Evolutionary conservation across 2,797 vertebrate genomes (phyloP), one percentile per base, ranked within the genome.

Genomic region (Corythornis leucogaster): DNA sequence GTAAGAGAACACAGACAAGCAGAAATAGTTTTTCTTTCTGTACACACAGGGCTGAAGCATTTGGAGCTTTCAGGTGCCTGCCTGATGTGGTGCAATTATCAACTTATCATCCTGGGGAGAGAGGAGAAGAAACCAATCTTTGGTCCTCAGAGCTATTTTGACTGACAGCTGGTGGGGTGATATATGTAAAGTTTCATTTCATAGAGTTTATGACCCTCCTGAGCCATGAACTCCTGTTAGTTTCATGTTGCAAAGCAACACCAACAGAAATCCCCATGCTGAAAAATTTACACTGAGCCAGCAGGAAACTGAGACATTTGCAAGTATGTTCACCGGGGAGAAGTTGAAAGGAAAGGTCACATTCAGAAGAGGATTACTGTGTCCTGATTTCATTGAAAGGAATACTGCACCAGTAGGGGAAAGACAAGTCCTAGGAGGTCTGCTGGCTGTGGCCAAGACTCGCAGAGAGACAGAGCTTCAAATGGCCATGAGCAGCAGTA

Each of bases 281-380:
- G 76, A 90, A 94, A 92, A 95, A 77, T 73, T 89, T 77, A 33
- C 63, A n/a, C 51, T 25, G 76, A 93, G 93, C 94, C 80, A 87
- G 80, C 92, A 90, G 86, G 91, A 96, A 93, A 89, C 6, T 5
- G 61, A 95, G 79, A 80, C 66, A 20, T 50, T 73, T 68, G 55
- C 82, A 51, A 48, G 82, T 33, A 4, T 22, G 11, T 24, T 74
- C 8, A 0, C 90, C 68, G 48, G 85, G 82, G 53, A 78, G 63
- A 74, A 18, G 15, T 35, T 42, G 53, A 57, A 80, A 85, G 69
- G 78, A 93, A 91, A 96, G 95, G 95, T 94, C 93, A 94, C 3
- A 1, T 62, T 77, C 21, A 51, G 89, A 67, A 91, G 46, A 74
- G 57, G 50, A 58, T 54, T 46, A 57, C 50, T 63, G 71, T 28